Percentiles rank a stretch among this genome's conserved stretches.
phyloP scores from a whole-genome alignment of 2,797 vertebrate species.

The Sciurus carolinensis region DNA sequence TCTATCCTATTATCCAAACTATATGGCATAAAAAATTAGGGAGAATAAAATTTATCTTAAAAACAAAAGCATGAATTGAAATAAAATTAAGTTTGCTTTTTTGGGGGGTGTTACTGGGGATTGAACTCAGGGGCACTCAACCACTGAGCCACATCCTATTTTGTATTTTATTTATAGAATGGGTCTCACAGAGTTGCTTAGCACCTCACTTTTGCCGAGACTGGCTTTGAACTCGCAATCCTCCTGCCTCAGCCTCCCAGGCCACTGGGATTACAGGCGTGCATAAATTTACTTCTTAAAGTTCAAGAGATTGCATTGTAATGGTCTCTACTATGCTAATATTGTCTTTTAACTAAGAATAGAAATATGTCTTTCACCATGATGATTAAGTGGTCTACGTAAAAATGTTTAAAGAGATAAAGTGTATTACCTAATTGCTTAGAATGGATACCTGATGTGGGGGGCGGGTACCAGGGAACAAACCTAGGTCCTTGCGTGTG shows the following conservation, averaged over 20 bases:
- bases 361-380: not conserved
- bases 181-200: no score
- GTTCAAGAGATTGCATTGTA: not conserved
- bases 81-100: not conserved
- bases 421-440: not conserved
- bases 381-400: not conserved
- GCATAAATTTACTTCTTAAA: not conserved
- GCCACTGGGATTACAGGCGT: no score
- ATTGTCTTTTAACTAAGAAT: not conserved
- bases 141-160: no score
- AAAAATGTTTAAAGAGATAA: not conserved
- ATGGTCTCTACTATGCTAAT: not conserved
- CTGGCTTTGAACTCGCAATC: no score
- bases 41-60: not conserved
- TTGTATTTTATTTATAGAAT: no score
- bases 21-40: not conserved
- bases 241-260: no score
- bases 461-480: not conserved
- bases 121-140: no score
- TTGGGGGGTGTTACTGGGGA: no score
- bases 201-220: no score
- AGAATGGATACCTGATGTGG: not conserved
- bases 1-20: not conserved
- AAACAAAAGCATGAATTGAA: not conserved
- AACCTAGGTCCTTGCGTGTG: not conserved